Conservation (phyloP, 2,113 vertebrate species). For the Peromyscus californicus region DNA sequence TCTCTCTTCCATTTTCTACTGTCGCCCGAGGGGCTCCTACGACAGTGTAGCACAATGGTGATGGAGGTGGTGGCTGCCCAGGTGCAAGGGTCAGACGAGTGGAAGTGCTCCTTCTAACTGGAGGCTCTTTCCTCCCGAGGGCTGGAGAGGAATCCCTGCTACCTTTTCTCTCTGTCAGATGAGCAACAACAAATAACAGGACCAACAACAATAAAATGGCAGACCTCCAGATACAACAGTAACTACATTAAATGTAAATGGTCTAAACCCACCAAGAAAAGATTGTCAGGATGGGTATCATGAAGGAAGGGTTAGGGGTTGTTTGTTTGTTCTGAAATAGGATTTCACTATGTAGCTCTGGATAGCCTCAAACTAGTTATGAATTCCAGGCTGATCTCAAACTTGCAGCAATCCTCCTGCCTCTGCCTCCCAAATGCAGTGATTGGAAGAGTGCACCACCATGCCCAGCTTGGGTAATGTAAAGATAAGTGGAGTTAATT, state of each 20-base stretch:
- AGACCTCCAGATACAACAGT: not conserved
- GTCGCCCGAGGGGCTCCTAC: no score
- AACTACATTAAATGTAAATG: not conserved
- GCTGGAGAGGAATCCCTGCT: not conserved
- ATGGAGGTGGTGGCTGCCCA: not conserved
- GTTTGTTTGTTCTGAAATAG: not conserved
- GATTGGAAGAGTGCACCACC: not conserved
- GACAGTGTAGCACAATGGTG: not conserved
- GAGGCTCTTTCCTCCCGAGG: not conserved
- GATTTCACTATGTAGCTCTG: not conserved
- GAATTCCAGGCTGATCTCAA: not conserved
- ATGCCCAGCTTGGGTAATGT: not conserved
- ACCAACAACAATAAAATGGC: not conserved
- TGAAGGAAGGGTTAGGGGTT: not conserved
- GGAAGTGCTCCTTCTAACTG: not conserved
- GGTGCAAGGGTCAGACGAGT: not conserved
- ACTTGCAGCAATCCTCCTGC: not conserved
- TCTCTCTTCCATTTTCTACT: not conserved
- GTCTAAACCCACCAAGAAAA: not conserved
- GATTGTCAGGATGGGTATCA: not conserved
- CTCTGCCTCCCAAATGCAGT: not conserved
- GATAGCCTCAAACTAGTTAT: not conserved
- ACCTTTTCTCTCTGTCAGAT: not conserved
- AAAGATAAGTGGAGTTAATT: not conserved
- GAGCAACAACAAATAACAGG: not conserved